These are phyloP conservation scores for Epinotia demarniana DNA, from an alignment of 2,888 invertebrate species.

Conservation along the genomic window DNA sequence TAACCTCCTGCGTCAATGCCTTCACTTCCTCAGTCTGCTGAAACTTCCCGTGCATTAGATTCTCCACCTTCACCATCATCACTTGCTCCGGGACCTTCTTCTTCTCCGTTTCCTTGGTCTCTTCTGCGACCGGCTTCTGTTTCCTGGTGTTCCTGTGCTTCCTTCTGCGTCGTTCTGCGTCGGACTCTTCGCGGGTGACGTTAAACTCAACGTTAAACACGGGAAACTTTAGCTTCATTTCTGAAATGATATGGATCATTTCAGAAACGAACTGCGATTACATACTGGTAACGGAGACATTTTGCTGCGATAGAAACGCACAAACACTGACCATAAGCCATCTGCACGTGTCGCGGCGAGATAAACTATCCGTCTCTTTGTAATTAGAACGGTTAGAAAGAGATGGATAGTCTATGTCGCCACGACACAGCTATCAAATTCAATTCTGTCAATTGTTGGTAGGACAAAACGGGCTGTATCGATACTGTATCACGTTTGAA, in stretches of 20 bases:
- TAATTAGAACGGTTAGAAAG: too few species aligned
- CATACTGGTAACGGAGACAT: too few species aligned
- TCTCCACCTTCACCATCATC: conserved; percentile 97
- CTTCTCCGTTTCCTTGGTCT: conserved; percentile 51
- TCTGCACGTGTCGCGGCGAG: too few species aligned
- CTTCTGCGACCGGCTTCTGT: conserved; percentile 49
- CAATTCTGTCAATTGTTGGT: too few species aligned
- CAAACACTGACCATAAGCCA: too few species aligned
- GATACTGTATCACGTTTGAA: too few species aligned
- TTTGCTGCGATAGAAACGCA: too few species aligned
- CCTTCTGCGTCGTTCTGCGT: conserved; percentile 83
- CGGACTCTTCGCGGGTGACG: conserved; percentile 91
- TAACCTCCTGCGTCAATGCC: conserved; percentile 97
- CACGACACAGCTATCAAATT: too few species aligned
- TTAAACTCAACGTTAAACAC: conserved; percentile 92
- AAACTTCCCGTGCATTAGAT: conserved; percentile 94
- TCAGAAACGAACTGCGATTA: conserved; percentile 71
- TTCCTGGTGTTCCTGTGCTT: conserved; percentile 60
- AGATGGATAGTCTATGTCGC: too few species aligned
- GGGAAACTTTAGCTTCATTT: conserved; percentile 93
- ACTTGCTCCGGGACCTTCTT: conserved; percentile 77
- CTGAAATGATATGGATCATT: conserved; percentile 75
- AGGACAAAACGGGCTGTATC: too few species aligned
- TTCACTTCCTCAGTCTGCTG: conserved; percentile 97
- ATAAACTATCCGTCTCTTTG: too few species aligned